Conservation (phyloP, 2,797 vertebrate species). For the Trachurus trachurus region DNA sequence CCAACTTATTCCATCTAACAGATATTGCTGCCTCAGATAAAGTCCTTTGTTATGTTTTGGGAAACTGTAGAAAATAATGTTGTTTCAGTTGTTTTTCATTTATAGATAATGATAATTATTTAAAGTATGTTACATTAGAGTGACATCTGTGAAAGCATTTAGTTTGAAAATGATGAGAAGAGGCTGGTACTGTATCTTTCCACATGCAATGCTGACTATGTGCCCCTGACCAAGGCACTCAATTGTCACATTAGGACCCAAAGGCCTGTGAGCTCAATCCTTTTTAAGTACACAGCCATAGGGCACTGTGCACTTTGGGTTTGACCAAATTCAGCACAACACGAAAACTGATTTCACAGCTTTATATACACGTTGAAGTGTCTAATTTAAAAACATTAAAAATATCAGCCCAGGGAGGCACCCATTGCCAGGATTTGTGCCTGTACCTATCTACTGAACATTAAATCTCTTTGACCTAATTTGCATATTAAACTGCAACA, state of each 20-base stretch:
- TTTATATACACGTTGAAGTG: constrained; percentile 4
- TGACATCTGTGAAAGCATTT: constrained; percentile 3
- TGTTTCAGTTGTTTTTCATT: background rate
- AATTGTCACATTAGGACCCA: background rate
- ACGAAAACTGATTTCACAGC: background rate
- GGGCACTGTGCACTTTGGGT: constrained; percentile 8
- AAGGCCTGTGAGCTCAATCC: background rate
- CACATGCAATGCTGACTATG: constrained; percentile 7
- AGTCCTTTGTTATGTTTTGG: background rate
- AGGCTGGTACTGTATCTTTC: background rate
- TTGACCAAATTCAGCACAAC: background rate
- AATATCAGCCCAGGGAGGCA: background rate
- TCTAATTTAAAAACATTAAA: background rate
- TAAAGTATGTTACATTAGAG: constrained; percentile 2
- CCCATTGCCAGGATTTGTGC: background rate
- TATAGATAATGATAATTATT: background rate
- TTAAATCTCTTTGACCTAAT: constrained; percentile 11
- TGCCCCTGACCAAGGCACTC: constrained; percentile 46
- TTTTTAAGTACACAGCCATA: background rate
- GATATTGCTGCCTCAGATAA: background rate
- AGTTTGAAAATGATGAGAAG: background rate
- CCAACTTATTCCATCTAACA: constrained; percentile 15
- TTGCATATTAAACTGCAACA: constrained; percentile 14
- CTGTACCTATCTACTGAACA: background rate
- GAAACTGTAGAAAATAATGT: background rate